phyloP scores from a whole-genome alignment of 2,113 vertebrate species.

The Mohoua ochrocephala region DNA sequence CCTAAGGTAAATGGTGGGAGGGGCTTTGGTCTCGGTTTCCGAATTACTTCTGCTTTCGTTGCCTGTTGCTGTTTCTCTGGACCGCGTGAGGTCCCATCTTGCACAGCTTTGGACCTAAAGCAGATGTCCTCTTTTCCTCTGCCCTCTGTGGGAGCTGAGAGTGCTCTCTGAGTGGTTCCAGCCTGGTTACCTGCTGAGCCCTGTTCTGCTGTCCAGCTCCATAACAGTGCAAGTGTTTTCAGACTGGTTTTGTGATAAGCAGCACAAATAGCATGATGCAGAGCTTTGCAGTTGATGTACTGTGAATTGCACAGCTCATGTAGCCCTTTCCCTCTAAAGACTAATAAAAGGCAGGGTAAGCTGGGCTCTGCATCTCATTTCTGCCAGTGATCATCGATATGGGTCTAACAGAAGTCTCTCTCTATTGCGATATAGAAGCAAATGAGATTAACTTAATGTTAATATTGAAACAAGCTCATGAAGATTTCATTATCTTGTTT shows the following conservation, averaged over 20 bases:
- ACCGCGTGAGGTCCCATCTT: accelerated
- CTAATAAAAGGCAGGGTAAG: background rate
- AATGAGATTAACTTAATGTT: background rate
- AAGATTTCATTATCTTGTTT: background rate
- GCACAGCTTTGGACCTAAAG: background rate
- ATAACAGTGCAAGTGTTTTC: background rate
- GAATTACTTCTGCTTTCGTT: background rate
- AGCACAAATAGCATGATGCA: background rate
- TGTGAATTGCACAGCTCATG: background rate
- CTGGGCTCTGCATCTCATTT: background rate
- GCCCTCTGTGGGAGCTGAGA: background rate
- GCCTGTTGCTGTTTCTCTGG: background rate
- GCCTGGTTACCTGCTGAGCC: background rate
- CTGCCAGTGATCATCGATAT: background rate
- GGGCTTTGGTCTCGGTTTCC: background rate
- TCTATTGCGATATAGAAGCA: background rate
- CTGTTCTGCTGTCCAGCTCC: background rate
- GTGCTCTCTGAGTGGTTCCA: background rate
- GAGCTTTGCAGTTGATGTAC: background rate
- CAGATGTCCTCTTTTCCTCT: background rate
- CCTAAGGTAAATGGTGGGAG: background rate
- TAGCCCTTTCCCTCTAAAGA: background rate
- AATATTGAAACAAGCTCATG: background rate
- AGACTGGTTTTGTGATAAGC: background rate
- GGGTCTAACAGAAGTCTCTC: background rate